Evolutionary conservation across 2,797 vertebrate species (phyloP).

Genomic region (Eutrigla gurnardus): DNA sequence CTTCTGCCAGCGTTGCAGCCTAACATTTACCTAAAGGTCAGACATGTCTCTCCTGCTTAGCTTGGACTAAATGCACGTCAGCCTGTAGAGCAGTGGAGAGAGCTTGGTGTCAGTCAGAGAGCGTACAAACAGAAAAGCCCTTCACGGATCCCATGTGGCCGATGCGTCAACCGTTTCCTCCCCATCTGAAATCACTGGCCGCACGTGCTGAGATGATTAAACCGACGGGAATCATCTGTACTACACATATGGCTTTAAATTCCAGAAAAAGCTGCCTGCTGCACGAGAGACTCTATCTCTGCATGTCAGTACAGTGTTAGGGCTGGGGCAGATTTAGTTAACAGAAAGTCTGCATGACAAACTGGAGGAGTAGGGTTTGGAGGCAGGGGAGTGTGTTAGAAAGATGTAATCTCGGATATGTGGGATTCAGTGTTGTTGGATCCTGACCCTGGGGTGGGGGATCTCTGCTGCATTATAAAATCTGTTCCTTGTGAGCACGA

Average conservation of each 20-base stretch:
- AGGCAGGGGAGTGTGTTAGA: not conserved
- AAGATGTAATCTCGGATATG: not conserved
- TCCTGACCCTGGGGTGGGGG: not conserved
- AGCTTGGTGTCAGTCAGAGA: conserved; percentile 46
- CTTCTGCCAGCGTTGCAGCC: conserved; percentile 44
- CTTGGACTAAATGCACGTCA: conserved; percentile 61
- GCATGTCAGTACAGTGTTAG: not conserved
- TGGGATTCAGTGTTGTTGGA: conserved; percentile 5
- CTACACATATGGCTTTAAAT: conserved; percentile 19
- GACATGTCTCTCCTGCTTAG: conserved; percentile 65
- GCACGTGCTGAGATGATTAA: conserved; percentile 39
- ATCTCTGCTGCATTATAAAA: not conserved
- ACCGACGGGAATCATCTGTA: conserved; percentile 42
- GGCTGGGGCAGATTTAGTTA: not conserved
- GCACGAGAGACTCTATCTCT: conserved; percentile 11
- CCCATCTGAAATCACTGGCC: conserved; percentile 17
- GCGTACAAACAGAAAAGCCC: conserved; percentile 45
- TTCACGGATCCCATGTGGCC: conserved; percentile 39
- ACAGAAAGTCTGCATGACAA: not conserved
- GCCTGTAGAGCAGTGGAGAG: conserved; percentile 37
- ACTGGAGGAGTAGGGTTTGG: not conserved
- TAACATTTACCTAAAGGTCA: conserved; percentile 78
- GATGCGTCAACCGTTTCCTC: conserved; percentile 8
- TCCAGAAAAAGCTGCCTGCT: conserved; percentile 20
- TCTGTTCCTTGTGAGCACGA: not conserved